Evolutionary conservation across 2,888 invertebrate species (phyloP).

Genomic region (Dysmachus trigonus): DNA sequence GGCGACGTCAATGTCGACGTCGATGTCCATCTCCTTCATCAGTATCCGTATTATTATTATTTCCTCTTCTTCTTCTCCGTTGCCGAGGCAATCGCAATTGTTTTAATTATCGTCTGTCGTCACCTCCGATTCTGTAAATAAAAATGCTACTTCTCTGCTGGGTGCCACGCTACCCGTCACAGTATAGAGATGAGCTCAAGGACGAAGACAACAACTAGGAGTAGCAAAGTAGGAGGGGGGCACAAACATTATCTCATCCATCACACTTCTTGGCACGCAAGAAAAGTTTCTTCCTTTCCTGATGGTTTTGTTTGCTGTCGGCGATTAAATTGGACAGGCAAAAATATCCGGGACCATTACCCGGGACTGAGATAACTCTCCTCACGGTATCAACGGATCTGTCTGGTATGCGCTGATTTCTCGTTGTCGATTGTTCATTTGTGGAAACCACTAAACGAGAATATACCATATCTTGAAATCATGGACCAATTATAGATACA

Average conservation of each 20-base stretch:
- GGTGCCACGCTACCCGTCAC: neutral
- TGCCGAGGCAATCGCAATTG: neutral
- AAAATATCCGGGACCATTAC: constrained; percentile 35
- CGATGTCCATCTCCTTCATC: neutral
- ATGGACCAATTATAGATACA: neutral
- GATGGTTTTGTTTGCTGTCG: constrained; percentile 2
- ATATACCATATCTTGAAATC: neutral
- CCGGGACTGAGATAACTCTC: neutral
- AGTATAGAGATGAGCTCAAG: neutral
- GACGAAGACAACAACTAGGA: neutral
- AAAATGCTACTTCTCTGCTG: neutral
- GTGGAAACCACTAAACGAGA: neutral
- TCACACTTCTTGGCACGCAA: constrained; percentile 34
- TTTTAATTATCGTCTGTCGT: neutral
- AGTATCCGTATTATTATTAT: neutral
- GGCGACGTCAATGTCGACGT: neutral
- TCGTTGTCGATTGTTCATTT: neutral
- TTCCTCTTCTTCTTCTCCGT: neutral
- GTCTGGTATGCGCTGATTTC: neutral
- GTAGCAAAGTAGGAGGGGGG: neutral
- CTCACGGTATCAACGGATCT: neutral
- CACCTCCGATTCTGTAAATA: neutral
- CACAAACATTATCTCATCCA: constrained; percentile 9
- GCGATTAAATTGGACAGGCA: constrained; percentile 25
- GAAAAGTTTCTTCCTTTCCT: neutral